These are phyloP conservation scores for Cephus sareptanus DNA, from an alignment of 2,888 invertebrate species.

Conservation along the genomic window DNA sequence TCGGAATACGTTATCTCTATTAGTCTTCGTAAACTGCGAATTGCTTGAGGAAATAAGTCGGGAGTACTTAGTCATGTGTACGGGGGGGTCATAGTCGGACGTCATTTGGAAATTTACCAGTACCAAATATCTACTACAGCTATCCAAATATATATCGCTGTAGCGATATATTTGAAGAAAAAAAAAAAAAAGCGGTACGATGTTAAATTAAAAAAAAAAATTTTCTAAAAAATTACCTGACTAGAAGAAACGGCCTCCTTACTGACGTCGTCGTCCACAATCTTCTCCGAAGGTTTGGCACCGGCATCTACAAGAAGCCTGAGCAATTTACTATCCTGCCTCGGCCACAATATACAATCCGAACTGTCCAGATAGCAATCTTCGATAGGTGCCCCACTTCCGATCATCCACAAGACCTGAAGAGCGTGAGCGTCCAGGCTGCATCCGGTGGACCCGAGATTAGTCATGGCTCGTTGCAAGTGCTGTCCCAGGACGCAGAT, in stretches of 20 bases:
- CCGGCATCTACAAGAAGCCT: conserved; percentile 82
- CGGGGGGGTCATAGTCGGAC: neutral
- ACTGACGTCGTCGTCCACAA: conserved; percentile 62
- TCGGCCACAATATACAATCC: conserved; percentile 64
- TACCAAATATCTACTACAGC: too few species aligned
- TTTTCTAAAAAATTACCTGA: conserved; percentile 50
- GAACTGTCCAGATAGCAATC: conserved; percentile 60
- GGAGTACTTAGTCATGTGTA: neutral
- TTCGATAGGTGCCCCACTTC: conserved; percentile 69
- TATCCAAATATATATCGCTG: too few species aligned
- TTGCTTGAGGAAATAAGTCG: neutral
- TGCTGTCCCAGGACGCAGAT: conserved; percentile 76
- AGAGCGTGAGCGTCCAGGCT: conserved; percentile 75
- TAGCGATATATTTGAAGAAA: neutral
- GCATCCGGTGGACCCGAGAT: conserved; percentile 51
- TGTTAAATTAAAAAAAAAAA: neutral
- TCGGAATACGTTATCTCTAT: neutral
- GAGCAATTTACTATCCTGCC: conserved; percentile 75
- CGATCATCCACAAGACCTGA: conserved; percentile 81
- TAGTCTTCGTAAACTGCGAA: neutral
- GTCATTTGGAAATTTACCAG: neutral
- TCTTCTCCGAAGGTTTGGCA: conserved; percentile 68
- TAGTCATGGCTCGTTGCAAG: conserved; percentile 56
- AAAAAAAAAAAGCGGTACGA: neutral
- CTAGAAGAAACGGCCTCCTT: conserved; percentile 64